Conservation (phyloP, 1,140 invertebrate genomes). For the Grapholita molesta region DNA sequence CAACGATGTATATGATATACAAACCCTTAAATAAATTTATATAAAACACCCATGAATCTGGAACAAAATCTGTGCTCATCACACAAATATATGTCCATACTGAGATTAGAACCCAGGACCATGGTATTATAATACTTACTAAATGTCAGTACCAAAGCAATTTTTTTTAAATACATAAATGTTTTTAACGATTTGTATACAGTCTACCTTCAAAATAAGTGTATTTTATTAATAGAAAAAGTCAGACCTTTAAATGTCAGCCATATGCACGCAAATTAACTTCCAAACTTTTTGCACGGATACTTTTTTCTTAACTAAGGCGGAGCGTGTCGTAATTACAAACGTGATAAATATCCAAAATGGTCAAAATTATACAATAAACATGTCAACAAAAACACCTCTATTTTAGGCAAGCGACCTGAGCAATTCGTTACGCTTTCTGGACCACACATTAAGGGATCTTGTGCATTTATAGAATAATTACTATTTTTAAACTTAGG, state of each 20-base stretch:
- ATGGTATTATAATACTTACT: too few species aligned
- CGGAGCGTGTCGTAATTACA: constrained; percentile 11
- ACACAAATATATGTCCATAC: too few species aligned
- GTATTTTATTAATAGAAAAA: not conserved
- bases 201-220: too few species aligned
- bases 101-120: too few species aligned
- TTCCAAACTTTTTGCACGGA: not conserved
- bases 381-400: constrained; percentile 26
- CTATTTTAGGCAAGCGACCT: constrained; percentile 25
- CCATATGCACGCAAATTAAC: not conserved
- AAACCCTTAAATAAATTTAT: too few species aligned
- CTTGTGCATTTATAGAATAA: not conserved
- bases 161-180: too few species aligned
- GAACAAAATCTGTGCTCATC: too few species aligned
- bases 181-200: too few species aligned
- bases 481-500: not conserved
- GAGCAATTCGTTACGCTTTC: constrained; percentile 36
- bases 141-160: too few species aligned
- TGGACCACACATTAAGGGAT: constrained; percentile 40
- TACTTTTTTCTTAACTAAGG: not conserved
- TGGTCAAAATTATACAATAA: constrained; percentile 19
- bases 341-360: constrained; percentile 2
- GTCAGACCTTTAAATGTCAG: not conserved
- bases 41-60: too few species aligned
- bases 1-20: too few species aligned